Percentiles rank a stretch among this genome's conserved stretches.
Conservation (phyloP, 1,140 invertebrate species). For the Heterodera carotae region DNA sequence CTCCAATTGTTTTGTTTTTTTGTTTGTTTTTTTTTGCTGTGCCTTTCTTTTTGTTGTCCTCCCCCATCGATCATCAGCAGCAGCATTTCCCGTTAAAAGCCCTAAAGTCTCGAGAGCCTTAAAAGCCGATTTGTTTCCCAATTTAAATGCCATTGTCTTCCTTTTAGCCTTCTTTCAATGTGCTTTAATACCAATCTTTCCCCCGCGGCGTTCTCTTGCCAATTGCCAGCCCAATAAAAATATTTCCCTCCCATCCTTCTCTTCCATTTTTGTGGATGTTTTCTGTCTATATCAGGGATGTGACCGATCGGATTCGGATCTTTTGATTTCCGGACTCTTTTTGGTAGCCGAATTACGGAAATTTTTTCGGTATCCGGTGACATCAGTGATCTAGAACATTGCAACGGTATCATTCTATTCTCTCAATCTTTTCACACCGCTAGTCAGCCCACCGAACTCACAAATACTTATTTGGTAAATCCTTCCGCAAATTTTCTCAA, state of each 20-base stretch:
- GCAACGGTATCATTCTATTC: too few relatives aligned
- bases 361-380: too few relatives aligned
- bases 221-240: background rate
- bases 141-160: background rate
- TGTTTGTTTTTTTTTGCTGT: background rate
- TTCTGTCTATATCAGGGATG: too few relatives aligned
- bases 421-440: too few relatives aligned
- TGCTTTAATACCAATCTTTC: background rate
- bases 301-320: too few relatives aligned
- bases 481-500: too few relatives aligned
- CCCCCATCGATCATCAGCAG: background rate
- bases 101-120: background rate
- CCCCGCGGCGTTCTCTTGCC: background rate
- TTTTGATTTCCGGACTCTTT: too few relatives aligned
- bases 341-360: too few relatives aligned
- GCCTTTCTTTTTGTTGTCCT: background rate
- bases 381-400: too few relatives aligned
- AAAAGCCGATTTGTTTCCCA: background rate
- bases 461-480: too few relatives aligned
- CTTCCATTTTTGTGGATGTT: background rate
- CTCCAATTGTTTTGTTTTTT: too few relatives aligned
- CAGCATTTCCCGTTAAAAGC: background rate
- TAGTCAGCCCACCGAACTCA: too few relatives aligned
- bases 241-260: background rate
- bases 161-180: conserved; percentile 1